Percentiles rank a stretch among this genome's conserved stretches.
Conservation (phyloP, 2,888 invertebrate genomes). For the Hipparchia sbordonii region DNA sequence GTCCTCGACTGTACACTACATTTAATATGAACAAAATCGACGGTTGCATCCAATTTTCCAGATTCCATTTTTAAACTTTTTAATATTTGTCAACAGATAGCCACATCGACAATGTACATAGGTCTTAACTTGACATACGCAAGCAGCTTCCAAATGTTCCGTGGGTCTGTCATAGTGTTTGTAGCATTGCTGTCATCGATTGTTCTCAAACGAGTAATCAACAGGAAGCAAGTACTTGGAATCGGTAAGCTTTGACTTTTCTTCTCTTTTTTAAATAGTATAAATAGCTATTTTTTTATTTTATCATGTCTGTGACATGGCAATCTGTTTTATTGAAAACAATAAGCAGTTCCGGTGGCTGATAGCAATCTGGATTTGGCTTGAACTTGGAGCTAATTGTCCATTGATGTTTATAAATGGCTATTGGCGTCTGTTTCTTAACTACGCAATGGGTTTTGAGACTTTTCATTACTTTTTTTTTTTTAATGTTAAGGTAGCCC, state of each 20-base stretch:
- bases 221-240: constrained; percentile 88
- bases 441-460: too few relatives aligned
- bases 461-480: too few relatives aligned
- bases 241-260: constrained; percentile 71
- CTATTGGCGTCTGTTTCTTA: too few relatives aligned
- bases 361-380: too few relatives aligned
- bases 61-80: not conserved
- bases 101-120: constrained; percentile 95
- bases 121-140: constrained; percentile 96
- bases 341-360: too few relatives aligned
- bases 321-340: too few relatives aligned
- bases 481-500: too few relatives aligned
- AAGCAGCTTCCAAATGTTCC: constrained; percentile 97
- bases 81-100: constrained; percentile 69
- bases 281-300: not conserved
- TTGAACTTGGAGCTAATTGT: too few relatives aligned
- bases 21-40: not conserved
- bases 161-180: constrained; percentile 95
- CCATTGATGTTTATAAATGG: too few relatives aligned
- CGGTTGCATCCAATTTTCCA: not conserved
- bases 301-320: too few relatives aligned
- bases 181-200: constrained; percentile 93
- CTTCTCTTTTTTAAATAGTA: not conserved
- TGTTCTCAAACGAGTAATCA: constrained; percentile 87
- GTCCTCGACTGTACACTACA: too few relatives aligned